These are phyloP conservation scores for Zosterops pallidus DNA, from an alignment of 2,113 vertebrate genomes.

Conservation along the genomic window DNA sequence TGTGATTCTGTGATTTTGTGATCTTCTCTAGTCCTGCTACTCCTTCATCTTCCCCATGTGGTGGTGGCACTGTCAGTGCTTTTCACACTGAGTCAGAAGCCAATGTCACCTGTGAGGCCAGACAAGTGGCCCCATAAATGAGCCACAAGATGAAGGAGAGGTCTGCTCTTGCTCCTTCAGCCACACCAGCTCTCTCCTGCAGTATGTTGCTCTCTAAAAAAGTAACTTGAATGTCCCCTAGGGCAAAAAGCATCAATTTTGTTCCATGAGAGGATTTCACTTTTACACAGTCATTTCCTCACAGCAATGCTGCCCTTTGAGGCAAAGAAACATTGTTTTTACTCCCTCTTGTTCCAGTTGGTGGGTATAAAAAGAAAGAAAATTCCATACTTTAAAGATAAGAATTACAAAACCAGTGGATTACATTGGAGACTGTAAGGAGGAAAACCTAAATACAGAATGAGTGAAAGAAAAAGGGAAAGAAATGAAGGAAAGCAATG, in stretches of 20 bases:
- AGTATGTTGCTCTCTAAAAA: neutral
- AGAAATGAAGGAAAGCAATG: neutral
- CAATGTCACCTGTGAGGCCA: accelerated
- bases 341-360: neutral
- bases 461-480: neutral
- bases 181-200: neutral
- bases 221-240: neutral
- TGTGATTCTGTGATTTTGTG: neutral
- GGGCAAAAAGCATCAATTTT: neutral
- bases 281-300: neutral
- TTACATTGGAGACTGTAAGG: neutral
- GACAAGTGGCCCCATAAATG: neutral
- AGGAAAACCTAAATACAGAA: neutral
- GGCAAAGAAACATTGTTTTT: neutral
- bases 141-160: neutral
- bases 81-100: neutral
- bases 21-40: neutral
- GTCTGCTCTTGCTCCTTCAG: neutral
- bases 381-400: neutral
- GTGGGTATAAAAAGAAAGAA: neutral
- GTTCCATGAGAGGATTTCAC: neutral
- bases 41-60: neutral
- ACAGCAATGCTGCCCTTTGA: neutral
- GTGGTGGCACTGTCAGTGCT: neutral
- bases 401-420: neutral